Evolutionary conservation across 2,888 invertebrate species (phyloP).

Genomic region (Parnassius glacialis): DNA sequence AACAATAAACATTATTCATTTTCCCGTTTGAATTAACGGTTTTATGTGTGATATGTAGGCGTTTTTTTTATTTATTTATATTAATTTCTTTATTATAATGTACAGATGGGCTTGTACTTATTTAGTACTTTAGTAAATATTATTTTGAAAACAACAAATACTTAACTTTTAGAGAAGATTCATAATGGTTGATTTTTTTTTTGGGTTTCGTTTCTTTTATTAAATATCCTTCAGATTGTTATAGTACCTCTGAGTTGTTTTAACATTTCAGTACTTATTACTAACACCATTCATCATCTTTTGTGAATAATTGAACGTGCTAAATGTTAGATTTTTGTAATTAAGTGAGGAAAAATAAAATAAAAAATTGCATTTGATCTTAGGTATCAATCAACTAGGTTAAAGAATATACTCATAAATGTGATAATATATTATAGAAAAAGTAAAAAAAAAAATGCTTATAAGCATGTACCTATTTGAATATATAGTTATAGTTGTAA

Average conservation of each 20-base stretch:
- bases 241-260: slow-evolving; percentile 16
- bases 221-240: not conserved
- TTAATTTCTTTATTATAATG: slow-evolving; percentile 2
- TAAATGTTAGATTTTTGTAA: slow-evolving; percentile 51
- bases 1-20: slow-evolving; percentile 22
- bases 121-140: slow-evolving; percentile 2
- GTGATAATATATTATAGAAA: slow-evolving; percentile 71
- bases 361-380: slow-evolving; percentile 55
- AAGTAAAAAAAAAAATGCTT: slow-evolving; percentile 64
- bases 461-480: slow-evolving; percentile 58
- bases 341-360: slow-evolving; percentile 40
- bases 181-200: not conserved
- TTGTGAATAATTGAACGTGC: slow-evolving; percentile 34
- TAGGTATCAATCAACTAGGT: slow-evolving; percentile 58
- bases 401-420: slow-evolving; percentile 71
- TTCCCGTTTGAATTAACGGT: not conserved
- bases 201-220: not conserved
- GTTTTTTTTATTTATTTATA: slow-evolving; percentile 14
- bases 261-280: slow-evolving; percentile 46
- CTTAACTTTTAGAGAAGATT: too few species aligned
- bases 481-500: slow-evolving; percentile 57
- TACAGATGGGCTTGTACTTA: slow-evolving; percentile 8
- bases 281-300: slow-evolving; percentile 41
- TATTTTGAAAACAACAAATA: not conserved
- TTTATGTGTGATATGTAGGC: not conserved